Evolutionary conservation across 2,113 vertebrate genomes (phyloP), one percentile per base, ranked within the genome.

Genomic region (Syngnathus floridae): DNA sequence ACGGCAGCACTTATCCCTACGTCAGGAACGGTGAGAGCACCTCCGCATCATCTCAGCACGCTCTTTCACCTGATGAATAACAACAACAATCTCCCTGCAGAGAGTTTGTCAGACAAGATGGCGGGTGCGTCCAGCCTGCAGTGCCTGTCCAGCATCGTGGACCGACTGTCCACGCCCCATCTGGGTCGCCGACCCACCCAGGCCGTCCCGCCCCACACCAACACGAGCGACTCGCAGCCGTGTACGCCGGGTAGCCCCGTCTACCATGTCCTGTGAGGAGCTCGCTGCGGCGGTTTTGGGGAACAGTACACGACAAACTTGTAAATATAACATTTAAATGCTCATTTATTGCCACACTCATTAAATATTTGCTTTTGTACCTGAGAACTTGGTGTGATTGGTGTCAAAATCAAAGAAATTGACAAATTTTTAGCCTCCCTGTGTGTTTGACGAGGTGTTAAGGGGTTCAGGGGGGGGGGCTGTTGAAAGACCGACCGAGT

Each of bases 101-200:
- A 86, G 2, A 84, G 81, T 37, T 10, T 78, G 49, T 63, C 76
- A 43, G 91, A 90, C 5, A 93, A 90, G 79, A 69, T 82, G 17
- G 79, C 80, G 7, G 83, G 91, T 14, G 87, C 94, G 16, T 95
- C 95, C 80, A 99, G 96, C 76, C 86, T 99, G 83, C 91, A 94
- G 84, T 99, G 95, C 78, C 90, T 99, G 70, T 96, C 95, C 88
- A 98, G 93, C 86, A 99, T 99, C 69, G 97, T 99, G 89, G 95
- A 98, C 78, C 91, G 96, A 0, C 93, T 99, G 72, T 91, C 93
- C 64, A 91, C 91, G 0, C 88, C 88, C 10, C 91, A 92, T 60
- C 82, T 91, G 17, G 71, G 88, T 71, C 80, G 82, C 2, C 89
- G 73, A 4, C 55, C 91, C 22, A 46, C 90, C n/a, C 86, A 86